These are phyloP conservation scores for pig (Sus scrofa) DNA, from an alignment of 2,113 vertebrate species.

Conservation along the genomic window DNA sequence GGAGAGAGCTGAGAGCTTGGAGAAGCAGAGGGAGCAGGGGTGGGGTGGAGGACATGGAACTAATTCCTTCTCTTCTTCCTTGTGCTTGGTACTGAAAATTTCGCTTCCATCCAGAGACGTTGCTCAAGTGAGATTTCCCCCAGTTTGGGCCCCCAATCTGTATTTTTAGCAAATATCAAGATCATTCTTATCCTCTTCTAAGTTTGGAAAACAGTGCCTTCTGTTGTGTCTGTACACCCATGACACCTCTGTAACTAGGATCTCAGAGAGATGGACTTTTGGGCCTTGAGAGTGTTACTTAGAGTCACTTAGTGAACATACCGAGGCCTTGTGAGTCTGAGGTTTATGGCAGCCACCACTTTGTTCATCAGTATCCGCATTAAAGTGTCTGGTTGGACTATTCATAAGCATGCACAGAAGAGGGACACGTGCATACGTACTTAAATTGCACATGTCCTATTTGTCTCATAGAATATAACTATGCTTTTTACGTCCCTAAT, in stretches of 20 bases:
- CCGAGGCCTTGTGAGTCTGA: neutral
- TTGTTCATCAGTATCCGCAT: neutral
- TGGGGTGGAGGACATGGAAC: neutral
- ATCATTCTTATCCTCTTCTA: neutral
- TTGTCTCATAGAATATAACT: neutral
- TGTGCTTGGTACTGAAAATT: neutral
- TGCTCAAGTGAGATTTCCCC: neutral
- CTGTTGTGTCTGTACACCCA: neutral
- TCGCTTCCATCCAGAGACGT: neutral
- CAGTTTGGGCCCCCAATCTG: neutral
- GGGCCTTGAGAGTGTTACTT: neutral
- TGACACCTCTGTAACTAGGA: neutral
- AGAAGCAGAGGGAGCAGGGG: neutral
- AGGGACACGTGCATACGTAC: neutral
- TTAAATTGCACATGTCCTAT: rapidly evolving
- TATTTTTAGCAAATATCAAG: neutral
- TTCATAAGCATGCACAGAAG: neutral
- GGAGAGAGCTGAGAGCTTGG: neutral
- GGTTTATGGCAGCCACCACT: neutral
- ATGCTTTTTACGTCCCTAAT: neutral
- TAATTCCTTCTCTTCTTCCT: neutral
- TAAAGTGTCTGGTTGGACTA: neutral
- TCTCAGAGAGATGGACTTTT: neutral
- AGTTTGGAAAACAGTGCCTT: neutral
- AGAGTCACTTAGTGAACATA: neutral